A percentile compares a stretch with the other conserved stretches of the same genome.
Evolutionary conservation across 2,113 vertebrate species (phyloP).

Genomic region (Rhea americana): DNA sequence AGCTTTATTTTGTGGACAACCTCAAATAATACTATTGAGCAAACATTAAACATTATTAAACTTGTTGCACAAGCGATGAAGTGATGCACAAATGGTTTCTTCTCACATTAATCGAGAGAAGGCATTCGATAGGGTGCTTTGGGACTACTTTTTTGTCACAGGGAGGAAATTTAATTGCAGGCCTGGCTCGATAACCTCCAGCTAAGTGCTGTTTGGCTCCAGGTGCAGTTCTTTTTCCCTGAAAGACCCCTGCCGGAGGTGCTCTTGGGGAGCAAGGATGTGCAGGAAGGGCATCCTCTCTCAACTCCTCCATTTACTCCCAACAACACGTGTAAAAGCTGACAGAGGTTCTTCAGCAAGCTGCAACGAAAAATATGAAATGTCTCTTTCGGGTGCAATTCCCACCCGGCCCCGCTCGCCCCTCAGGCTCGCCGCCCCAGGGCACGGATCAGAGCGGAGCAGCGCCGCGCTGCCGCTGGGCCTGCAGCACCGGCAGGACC

Average conservation of each 20-base stretch:
- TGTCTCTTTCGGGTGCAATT: background rate
- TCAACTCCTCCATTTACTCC: background rate
- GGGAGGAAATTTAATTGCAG: background rate
- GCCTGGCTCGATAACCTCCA: background rate
- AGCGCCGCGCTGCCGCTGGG: background rate
- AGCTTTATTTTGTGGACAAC: background rate
- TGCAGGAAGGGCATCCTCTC: background rate
- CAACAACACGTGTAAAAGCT: background rate
- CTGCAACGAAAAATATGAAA: fast-evolving
- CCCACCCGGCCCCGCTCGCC: background rate
- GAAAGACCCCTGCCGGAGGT: background rate
- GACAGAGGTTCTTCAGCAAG: background rate
- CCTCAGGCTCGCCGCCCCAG: fast-evolving
- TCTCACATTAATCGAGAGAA: background rate
- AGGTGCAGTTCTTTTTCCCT: background rate
- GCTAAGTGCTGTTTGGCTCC: background rate
- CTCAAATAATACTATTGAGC: background rate
- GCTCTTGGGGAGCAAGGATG: fast-evolving
- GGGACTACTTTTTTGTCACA: background rate
- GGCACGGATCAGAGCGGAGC: background rate
- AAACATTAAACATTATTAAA: background rate
- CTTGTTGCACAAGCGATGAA: background rate
- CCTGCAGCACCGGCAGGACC: background rate
- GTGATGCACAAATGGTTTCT: background rate
- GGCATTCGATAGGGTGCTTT: background rate